These are phyloP conservation scores for Lottia gigantea DNA, from an alignment of 2,888 invertebrate species.

Conservation along the genomic window DNA sequence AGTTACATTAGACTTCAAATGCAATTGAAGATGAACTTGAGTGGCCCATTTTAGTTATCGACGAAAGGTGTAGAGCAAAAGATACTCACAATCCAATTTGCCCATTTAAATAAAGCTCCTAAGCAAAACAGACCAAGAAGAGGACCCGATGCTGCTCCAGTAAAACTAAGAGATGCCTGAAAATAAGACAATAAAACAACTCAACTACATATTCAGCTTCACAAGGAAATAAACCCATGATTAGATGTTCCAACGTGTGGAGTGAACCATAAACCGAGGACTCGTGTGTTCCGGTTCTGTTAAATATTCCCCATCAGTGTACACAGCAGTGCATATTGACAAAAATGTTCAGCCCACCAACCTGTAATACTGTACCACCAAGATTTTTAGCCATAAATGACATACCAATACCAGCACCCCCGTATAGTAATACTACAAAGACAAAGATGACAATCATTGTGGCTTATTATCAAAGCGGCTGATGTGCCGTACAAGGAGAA, in stretches of 20 bases:
- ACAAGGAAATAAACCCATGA: too few species aligned
- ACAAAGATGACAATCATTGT: neutral
- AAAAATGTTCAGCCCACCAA: conserved; percentile 10
- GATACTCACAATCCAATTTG: conserved; percentile 50
- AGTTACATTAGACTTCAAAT: too few species aligned
- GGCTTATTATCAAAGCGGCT: too few species aligned
- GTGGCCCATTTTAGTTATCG: too few species aligned
- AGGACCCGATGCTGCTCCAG: conserved; percentile 61
- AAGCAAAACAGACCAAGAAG: conserved; percentile 59
- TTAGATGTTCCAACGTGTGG: too few species aligned
- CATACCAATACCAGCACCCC: conserved; percentile 45
- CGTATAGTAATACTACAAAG: conserved; percentile 39
- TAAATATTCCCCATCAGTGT: too few species aligned
- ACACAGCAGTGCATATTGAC: neutral
- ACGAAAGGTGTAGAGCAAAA: neutral
- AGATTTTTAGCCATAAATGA: conserved; percentile 46
- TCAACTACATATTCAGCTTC: too few species aligned
- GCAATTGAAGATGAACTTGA: too few species aligned
- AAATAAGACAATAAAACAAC: too few species aligned
- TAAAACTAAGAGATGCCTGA: conserved; percentile 53
- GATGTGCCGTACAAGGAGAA: too few species aligned
- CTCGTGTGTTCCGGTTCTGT: too few species aligned
- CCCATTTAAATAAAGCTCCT: conserved; percentile 60
- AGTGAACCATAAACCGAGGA: too few species aligned
- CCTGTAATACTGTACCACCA: conserved; percentile 51